These are phyloP conservation scores for Gymnothorax javanicus DNA, from an alignment of 2,797 vertebrate species.

Conservation along the genomic window DNA sequence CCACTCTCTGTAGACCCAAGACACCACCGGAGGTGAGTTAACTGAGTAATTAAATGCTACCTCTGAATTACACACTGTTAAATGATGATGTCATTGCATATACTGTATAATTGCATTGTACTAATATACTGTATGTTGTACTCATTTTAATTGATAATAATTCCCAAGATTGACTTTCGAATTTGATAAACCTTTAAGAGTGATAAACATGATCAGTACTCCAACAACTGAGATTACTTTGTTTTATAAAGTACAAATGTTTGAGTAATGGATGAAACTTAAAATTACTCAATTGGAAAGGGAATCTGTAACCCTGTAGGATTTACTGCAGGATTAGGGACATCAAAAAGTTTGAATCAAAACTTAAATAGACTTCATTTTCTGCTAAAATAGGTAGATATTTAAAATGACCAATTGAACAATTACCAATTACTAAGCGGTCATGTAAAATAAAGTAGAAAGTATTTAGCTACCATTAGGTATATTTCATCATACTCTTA, in stretches of 20 bases:
- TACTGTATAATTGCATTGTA: too few species aligned
- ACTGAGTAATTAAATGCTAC: too few species aligned
- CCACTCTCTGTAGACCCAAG: too few species aligned
- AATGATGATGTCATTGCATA: too few species aligned
- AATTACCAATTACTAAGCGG: not conserved
- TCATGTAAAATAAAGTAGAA: conserved; percentile 5
- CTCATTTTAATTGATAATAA: too few species aligned
- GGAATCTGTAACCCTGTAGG: not conserved
- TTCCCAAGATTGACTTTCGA: not conserved
- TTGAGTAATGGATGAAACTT: not conserved
- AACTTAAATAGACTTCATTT: not conserved
- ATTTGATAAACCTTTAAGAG: not conserved
- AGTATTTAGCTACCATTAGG: not conserved
- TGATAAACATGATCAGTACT: not conserved
- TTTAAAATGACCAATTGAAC: too few species aligned
- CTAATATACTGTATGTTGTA: too few species aligned
- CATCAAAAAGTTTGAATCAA: not conserved
- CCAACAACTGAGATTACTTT: not conserved
- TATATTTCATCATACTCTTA: not conserved
- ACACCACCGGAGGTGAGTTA: too few species aligned
- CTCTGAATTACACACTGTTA: too few species aligned
- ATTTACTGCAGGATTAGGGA: not conserved
- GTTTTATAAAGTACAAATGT: not conserved
- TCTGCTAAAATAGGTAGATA: not conserved
- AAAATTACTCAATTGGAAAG: not conserved